Percentiles rank a stretch among this genome's conserved stretches.
Conservation (phyloP, 2,797 vertebrate genomes). For the Malurus splendens region DNA sequence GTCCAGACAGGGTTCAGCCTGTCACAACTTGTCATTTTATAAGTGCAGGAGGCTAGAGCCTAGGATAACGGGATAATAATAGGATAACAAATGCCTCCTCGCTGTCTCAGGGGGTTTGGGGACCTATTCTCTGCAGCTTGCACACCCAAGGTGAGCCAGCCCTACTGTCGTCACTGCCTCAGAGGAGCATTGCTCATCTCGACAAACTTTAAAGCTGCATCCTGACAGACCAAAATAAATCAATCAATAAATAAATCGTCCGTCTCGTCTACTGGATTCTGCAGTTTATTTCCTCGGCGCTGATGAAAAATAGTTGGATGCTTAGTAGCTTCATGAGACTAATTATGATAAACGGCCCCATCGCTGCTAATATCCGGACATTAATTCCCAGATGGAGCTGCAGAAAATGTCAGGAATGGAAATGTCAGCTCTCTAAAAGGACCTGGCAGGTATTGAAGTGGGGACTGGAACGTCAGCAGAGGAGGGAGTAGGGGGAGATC, state of each 20-base stretch:
- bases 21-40: background rate
- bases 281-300: slow-evolving; percentile 54
- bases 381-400: slow-evolving; percentile 68
- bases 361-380: slow-evolving; percentile 66
- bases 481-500: slow-evolving; percentile 28
- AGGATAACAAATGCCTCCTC: slow-evolving; percentile 20
- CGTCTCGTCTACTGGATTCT: slow-evolving; percentile 40
- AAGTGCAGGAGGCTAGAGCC: slow-evolving; percentile 1
- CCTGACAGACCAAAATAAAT: slow-evolving; percentile 64
- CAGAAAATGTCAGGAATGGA: slow-evolving; percentile 69
- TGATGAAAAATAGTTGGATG: slow-evolving; percentile 66
- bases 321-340: slow-evolving; percentile 66
- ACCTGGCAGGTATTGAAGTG: slow-evolving; percentile 64
- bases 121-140: background rate
- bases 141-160: slow-evolving; percentile 1
- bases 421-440: slow-evolving; percentile 68
- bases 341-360: slow-evolving; percentile 70
- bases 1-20: background rate
- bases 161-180: slow-evolving; percentile 14
- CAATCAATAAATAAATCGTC: slow-evolving; percentile 64
- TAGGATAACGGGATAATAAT: background rate
- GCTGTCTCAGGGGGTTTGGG: background rate
- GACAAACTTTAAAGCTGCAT: slow-evolving; percentile 38
- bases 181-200: slow-evolving; percentile 28
- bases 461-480: slow-evolving; percentile 40